Percentiles rank a stretch among this genome's conserved stretches.
Evolutionary conservation across 2,797 vertebrate species (phyloP).

Genomic region (Hydrolagus colliei): DNA sequence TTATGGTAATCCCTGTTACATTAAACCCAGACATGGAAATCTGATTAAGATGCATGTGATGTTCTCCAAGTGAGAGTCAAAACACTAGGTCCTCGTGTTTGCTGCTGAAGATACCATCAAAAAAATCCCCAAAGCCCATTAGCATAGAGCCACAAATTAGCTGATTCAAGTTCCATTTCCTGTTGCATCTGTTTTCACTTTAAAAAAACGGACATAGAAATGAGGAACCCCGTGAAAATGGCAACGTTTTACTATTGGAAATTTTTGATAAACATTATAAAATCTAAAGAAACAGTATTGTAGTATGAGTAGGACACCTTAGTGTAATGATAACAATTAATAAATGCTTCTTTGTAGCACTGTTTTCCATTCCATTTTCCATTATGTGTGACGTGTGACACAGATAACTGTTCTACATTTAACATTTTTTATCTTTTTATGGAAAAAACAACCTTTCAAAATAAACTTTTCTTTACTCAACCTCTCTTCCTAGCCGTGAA

Average conservation of each 20-base stretch:
- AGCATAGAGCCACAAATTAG: neutral
- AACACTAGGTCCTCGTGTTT: neutral
- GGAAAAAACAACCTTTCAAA: no score
- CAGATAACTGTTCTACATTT: no score
- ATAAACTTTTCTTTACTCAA: no score
- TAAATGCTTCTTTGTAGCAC: no score
- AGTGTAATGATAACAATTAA: no score
- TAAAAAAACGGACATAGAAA: neutral
- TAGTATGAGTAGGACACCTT: no score
- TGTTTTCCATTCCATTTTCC: no score
- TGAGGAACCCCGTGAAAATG: neutral
- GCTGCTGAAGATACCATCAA: neutral
- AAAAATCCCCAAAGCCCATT: neutral
- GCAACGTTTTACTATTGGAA: neutral
- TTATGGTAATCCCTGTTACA: neutral
- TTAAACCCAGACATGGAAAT: neutral
- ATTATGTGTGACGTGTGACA: no score
- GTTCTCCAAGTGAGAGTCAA: neutral
- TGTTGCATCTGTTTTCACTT: neutral
- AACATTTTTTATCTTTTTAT: no score
- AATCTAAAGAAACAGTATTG: no score
- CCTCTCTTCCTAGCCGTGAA: no score
- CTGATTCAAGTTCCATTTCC: neutral
- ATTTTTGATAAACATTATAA: no score
- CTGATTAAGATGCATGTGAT: conserved; percentile 9